Evolutionary conservation across 1,140 invertebrate species (phyloP).

Genomic region (Aleiodes sp.): DNA sequence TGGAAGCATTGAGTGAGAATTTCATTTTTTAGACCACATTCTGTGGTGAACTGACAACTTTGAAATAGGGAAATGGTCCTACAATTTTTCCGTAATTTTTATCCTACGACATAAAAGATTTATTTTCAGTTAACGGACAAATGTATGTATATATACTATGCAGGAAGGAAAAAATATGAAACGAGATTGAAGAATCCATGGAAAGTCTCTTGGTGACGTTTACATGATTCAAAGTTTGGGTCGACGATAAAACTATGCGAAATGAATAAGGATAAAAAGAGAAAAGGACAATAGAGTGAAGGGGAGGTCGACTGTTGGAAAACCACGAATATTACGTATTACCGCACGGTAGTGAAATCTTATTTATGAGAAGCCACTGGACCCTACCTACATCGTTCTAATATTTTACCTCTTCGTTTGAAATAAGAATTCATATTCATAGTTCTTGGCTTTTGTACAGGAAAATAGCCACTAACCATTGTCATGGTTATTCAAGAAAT

Average conservation of each 20-base stretch:
- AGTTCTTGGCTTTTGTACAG: not conserved
- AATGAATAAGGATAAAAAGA: slow-evolving; percentile 58
- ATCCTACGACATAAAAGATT: too few species aligned
- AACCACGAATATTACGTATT: slow-evolving; percentile 54
- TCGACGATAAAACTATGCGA: slow-evolving; percentile 52
- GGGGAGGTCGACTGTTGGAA: slow-evolving; percentile 4
- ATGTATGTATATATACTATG: too few species aligned
- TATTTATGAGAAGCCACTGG: slow-evolving; percentile 51
- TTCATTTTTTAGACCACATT: too few species aligned
- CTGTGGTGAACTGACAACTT: too few species aligned
- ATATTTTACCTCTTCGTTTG: slow-evolving; percentile 60
- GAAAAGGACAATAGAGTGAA: slow-evolving; percentile 46
- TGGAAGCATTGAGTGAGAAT: too few species aligned
- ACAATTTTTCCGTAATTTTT: too few species aligned
- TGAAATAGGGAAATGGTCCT: too few species aligned
- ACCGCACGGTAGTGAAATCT: slow-evolving; percentile 48
- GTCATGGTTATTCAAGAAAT: not conserved
- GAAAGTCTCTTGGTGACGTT: too few species aligned
- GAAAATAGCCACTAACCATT: not conserved
- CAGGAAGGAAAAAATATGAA: too few species aligned
- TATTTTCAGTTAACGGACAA: too few species aligned
- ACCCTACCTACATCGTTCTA: slow-evolving; percentile 39
- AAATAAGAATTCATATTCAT: slow-evolving; percentile 56
- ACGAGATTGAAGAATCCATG: too few species aligned
- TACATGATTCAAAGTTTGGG: slow-evolving; percentile 27